These are phyloP conservation scores for Iselma pallidipennis DNA, from an alignment of 2,888 invertebrate species.

Conservation along the genomic window DNA sequence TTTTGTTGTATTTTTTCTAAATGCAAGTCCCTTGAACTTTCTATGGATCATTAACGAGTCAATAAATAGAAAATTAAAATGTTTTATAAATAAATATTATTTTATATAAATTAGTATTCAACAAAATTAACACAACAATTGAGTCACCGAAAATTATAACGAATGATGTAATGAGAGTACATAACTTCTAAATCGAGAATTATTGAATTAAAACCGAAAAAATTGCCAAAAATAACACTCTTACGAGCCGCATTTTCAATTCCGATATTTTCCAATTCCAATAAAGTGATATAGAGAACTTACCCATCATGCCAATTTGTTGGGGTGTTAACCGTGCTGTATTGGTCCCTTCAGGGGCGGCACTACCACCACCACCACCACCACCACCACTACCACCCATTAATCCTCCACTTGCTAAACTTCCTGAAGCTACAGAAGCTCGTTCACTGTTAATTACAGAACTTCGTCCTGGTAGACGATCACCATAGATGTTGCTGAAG, in stretches of 20 bases:
- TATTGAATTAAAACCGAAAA: conserved; percentile 32
- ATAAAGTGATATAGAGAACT: too few species aligned
- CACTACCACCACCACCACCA: conserved; percentile 32
- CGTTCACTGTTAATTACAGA: conserved; percentile 66
- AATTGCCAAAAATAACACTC: too few species aligned
- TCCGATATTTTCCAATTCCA: too few species aligned
- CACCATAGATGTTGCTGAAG: conserved; percentile 52
- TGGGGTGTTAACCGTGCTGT: conserved; percentile 77
- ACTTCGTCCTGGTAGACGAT: conserved; percentile 53
- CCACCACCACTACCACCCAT: conserved; percentile 33
- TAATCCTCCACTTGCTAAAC: conserved; percentile 59
- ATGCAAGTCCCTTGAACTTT: background rate
- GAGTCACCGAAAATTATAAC: background rate
- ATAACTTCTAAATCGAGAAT: conserved; percentile 24
- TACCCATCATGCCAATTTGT: conserved; percentile 88
- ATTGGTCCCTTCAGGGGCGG: conserved; percentile 40
- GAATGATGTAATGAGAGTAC: background rate
- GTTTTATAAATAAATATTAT: background rate
- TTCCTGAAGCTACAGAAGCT: conserved; percentile 70
- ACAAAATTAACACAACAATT: background rate
- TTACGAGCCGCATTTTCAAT: conserved; percentile 1
- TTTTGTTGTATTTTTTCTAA: background rate
- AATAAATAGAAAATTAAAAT: too few species aligned
- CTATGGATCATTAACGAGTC: background rate
- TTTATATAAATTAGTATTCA: background rate